Evolutionary conservation across 1,140 invertebrate genomes (phyloP).

Genomic region (Psilanteris sp.): DNA sequence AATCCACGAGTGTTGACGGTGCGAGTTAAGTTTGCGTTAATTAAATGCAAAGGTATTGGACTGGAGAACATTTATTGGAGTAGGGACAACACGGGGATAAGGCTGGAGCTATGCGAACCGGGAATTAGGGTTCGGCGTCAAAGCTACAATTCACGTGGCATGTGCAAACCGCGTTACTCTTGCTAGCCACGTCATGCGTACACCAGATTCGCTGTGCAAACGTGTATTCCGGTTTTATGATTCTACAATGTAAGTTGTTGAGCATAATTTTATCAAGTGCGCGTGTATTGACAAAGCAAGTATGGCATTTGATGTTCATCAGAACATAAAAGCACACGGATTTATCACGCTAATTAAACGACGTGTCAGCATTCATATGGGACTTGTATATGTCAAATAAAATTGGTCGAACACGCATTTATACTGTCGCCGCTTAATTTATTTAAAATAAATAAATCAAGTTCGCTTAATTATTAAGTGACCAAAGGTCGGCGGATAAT

Average conservation of each 20-base stretch:
- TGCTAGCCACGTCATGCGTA: conserved; percentile 65
- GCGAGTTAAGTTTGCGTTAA: conserved; percentile 60
- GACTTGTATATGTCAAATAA: too few species aligned
- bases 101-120: conserved; percentile 20
- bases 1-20: conserved; percentile 56
- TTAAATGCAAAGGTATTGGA: conserved; percentile 50
- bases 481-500: too few species aligned
- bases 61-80: conserved; percentile 46
- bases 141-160: conserved; percentile 70
- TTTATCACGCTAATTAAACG: conserved; percentile 11
- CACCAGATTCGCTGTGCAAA: conserved; percentile 27
- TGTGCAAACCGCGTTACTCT: conserved; percentile 71
- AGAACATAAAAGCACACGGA: conserved; percentile 4
- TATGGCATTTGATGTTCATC: conserved; percentile 32
- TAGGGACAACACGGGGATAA: background rate
- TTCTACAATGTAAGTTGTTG: conserved; percentile 22
- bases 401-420: too few species aligned
- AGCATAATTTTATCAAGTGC: conserved; percentile 45
- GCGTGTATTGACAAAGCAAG: conserved; percentile 50
- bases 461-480: too few species aligned
- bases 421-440: too few species aligned
- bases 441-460: too few species aligned
- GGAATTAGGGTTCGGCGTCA: conserved; percentile 69
- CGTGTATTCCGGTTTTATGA: conserved; percentile 39
- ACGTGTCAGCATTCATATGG: too few species aligned